phyloP scores from a whole-genome alignment of 1,140 invertebrate species.

The Drosophila oshimai region DNA sequence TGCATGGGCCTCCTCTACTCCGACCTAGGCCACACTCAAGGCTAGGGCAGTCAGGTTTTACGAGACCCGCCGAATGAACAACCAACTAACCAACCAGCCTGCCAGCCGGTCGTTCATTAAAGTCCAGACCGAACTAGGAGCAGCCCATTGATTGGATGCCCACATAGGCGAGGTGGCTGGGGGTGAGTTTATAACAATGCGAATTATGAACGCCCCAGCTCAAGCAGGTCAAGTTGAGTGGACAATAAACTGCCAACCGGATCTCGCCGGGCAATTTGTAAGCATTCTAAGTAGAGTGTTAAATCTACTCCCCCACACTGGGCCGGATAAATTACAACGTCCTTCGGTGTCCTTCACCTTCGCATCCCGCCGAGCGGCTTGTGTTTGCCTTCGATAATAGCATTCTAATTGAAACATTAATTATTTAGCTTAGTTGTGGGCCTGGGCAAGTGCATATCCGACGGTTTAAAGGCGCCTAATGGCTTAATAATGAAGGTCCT shows the following conservation, averaged over 20 bases:
- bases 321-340: slow-evolving; percentile 35
- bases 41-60: slow-evolving; percentile 40
- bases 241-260: slow-evolving; percentile 67
- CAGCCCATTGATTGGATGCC: slow-evolving; percentile 47
- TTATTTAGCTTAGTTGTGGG: slow-evolving; percentile 50
- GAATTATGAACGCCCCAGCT: slow-evolving; percentile 63
- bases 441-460: slow-evolving; percentile 30
- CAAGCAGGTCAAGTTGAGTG: slow-evolving; percentile 67
- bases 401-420: slow-evolving; percentile 80
- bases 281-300: slow-evolving; percentile 60
- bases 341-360: slow-evolving; percentile 50
- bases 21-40: slow-evolving; percentile 28
- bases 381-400: slow-evolving; percentile 54
- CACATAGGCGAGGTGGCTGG: not conserved
- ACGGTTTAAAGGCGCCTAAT: slow-evolving; percentile 25
- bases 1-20: slow-evolving; percentile 30
- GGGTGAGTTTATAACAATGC: slow-evolving; percentile 50
- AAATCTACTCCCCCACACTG: slow-evolving; percentile 14
- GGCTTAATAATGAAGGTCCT: slow-evolving; percentile 46
- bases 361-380: slow-evolving; percentile 9
- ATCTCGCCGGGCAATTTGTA: slow-evolving; percentile 65
- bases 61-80: slow-evolving; percentile 38
- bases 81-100: slow-evolving; percentile 12
- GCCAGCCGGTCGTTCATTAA: slow-evolving; percentile 31
- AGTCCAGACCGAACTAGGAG: slow-evolving; percentile 25